phyloP scores from a whole-genome alignment of 2,113 vertebrate genomes.

The Elgaria multicarinata region DNA sequence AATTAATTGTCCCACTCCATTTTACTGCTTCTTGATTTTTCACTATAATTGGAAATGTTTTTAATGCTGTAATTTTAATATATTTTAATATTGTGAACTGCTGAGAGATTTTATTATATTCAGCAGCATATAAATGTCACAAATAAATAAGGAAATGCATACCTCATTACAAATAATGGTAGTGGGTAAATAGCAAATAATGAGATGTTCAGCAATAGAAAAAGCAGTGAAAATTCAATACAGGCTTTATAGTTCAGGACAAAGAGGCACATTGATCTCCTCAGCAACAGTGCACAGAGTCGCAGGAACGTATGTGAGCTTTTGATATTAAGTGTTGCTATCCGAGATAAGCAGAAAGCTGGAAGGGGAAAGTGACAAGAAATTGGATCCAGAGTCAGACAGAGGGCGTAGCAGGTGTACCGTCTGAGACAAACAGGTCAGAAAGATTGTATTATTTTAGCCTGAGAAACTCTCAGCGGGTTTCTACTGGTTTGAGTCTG shows the following conservation, averaged over 20 bases:
- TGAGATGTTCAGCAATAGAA: slow-evolving; percentile 10
- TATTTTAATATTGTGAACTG: too few species aligned
- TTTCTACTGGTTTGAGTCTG: slow-evolving; percentile 61
- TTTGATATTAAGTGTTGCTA: slow-evolving; percentile 35
- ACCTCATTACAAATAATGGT: background rate
- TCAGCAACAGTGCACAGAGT: slow-evolving; percentile 5
- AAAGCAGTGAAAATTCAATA: background rate
- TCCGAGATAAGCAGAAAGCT: slow-evolving; percentile 14
- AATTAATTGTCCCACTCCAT: too few species aligned
- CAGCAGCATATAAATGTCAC: too few species aligned
- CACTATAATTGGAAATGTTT: too few species aligned
- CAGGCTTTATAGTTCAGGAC: background rate
- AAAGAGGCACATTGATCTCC: slow-evolving; percentile 23
- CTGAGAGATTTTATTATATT: too few species aligned
- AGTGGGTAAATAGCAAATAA: background rate
- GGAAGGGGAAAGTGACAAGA: slow-evolving; percentile 25
- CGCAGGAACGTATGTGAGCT: background rate
- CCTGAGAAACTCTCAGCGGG: slow-evolving; percentile 64
- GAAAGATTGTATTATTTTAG: slow-evolving; percentile 67
- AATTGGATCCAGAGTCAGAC: slow-evolving; percentile 43
- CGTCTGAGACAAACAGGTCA: slow-evolving; percentile 49
- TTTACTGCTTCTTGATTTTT: too few species aligned
- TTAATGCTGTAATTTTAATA: too few species aligned
- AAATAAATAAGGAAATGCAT: slow-evolving; percentile 18
- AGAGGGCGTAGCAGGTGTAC: slow-evolving; percentile 42